A percentile compares a stretch with the other conserved stretches of the same genome.
phyloP scores from a whole-genome alignment of 2,888 invertebrate species.

The Aporophyla nigra region DNA sequence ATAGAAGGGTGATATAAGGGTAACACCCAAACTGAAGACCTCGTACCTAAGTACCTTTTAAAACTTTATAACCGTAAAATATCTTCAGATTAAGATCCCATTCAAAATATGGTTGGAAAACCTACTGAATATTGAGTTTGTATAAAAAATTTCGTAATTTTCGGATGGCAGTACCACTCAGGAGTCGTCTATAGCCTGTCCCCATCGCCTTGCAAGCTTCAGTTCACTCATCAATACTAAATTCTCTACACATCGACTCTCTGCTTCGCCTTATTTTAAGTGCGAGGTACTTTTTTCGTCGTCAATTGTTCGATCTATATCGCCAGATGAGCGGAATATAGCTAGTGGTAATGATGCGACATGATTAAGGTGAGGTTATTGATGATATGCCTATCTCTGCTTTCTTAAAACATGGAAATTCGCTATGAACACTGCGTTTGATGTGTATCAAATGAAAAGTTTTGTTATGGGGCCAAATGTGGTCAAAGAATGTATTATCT shows the following conservation, averaged over 20 bases:
- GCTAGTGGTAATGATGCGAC: no score
- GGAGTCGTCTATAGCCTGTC: no score
- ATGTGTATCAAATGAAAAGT: neutral
- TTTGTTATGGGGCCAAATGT: neutral
- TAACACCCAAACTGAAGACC: neutral
- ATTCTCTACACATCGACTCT: neutral
- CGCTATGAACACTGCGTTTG: neutral
- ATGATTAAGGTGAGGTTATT: no score
- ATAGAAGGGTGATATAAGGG: no score
- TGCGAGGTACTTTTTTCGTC: neutral
- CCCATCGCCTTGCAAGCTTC: no score
- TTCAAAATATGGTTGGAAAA: neutral
- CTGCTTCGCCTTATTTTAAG: neutral
- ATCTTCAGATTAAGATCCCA: neutral
- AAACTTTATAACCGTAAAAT: constrained; percentile 13
- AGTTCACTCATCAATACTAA: no score
- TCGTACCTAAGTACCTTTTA: neutral
- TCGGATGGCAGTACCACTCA: no score
- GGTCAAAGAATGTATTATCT: neutral
- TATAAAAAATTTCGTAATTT: no score
- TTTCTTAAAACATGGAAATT: neutral
- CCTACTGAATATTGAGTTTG: neutral
- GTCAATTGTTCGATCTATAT: neutral
- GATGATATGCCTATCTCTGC: no score
- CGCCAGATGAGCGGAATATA: neutral